Evolutionary conservation across 2,888 invertebrate genomes (phyloP).

Genomic region (Atrina japonica): DNA sequence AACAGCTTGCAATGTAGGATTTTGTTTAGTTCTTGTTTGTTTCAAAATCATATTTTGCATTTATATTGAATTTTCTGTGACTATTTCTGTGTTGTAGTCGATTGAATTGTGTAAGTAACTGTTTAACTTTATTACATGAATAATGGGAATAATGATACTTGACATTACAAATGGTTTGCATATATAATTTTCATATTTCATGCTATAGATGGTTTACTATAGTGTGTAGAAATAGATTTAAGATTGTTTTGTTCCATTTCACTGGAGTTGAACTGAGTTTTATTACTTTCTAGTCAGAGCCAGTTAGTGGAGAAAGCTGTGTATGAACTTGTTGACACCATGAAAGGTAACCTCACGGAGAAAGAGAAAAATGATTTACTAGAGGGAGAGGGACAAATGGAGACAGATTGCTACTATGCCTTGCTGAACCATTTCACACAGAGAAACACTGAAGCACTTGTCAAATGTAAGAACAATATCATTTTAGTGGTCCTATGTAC

Average conservation of each 20-base stretch:
- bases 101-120: background rate
- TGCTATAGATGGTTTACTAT: too few relatives aligned
- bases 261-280: too few relatives aligned
- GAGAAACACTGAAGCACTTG: constrained; percentile 94
- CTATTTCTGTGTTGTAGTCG: background rate
- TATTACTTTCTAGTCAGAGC: constrained; percentile 76
- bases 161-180: too few relatives aligned
- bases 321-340: constrained; percentile 78
- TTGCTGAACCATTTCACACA: constrained; percentile 87
- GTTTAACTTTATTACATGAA: too few relatives aligned
- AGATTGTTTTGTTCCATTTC: too few relatives aligned
- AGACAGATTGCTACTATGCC: constrained; percentile 73
- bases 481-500: too few relatives aligned
- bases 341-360: constrained; percentile 73
- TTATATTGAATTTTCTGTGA: background rate
- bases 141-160: too few relatives aligned
- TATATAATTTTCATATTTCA: too few relatives aligned
- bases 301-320: constrained; percentile 80
- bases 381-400: constrained; percentile 73
- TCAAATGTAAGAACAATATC: constrained; percentile 82
- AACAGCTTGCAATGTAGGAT: constrained; percentile 81
- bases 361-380: constrained; percentile 83
- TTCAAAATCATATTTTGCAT: background rate
- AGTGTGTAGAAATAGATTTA: too few relatives aligned
- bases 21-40: background rate